Conservation (phyloP, 2,113 vertebrate genomes). For the Gnathonemus longibarbis region DNA sequence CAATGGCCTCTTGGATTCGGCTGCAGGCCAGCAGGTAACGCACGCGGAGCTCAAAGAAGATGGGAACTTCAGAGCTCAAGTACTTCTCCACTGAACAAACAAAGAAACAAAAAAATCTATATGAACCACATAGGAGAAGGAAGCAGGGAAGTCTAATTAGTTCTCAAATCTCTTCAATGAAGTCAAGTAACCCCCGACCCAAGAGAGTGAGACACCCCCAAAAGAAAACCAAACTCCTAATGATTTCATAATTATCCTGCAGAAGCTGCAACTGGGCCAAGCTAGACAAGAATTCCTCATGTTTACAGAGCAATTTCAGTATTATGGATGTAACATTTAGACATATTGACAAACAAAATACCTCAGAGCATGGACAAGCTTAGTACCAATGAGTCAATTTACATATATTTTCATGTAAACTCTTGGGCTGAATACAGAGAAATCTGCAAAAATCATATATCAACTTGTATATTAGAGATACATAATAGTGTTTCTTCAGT, state of each 20-base stretch:
- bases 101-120: not conserved
- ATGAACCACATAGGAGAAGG: not conserved
- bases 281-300: not conserved
- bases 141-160: not conserved
- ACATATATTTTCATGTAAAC: not conserved
- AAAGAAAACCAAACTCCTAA: not conserved
- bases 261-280: not conserved
- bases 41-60: constrained; percentile 90
- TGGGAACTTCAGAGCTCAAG: constrained; percentile 83
- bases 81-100: constrained; percentile 73
- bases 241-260: constrained; percentile 6
- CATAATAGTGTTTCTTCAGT: not conserved
- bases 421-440: not conserved
- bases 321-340: not conserved
- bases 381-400: not conserved
- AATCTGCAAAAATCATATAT: not conserved
- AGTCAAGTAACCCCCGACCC: not conserved
- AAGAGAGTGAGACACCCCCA: not conserved
- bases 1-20: constrained; percentile 78
- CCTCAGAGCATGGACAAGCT: not conserved
- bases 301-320: not conserved
- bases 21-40: constrained; percentile 88
- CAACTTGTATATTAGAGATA: not conserved
- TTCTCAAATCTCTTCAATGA: not conserved
- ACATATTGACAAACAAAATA: not conserved